Base-by-base conservation (phyloP, 2,113 vertebrate species). In the Cebidichthys violaceus region DNA sequence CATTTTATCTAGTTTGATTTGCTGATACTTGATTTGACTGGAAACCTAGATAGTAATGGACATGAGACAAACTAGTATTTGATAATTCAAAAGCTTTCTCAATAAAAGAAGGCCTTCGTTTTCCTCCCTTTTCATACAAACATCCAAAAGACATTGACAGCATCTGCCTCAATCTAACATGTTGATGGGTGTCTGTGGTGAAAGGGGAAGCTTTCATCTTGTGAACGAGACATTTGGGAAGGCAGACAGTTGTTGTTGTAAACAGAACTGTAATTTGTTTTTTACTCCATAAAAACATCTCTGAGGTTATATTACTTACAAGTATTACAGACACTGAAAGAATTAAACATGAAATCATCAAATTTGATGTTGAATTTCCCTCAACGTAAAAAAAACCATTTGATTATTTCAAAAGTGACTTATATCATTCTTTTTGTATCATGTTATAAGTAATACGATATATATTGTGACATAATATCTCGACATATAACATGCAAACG, bases 221-320 rank as follows among this genome's bases (percentile, higher is more conserved):
- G 13, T 15, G 3, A 4, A n/a, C 11, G 13, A 59, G 22, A 43
- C 29, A 50, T 31, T 67, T 31, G 14, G 67, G 24, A 4, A 17
- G 59, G 47, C 50, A 52, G 55, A 33, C 22, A 3, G 41, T 52
- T 35, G 24, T 35, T 70, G 67, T 45, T 20, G 14, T 69, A 55
- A 41, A 69, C n/a, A 18, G 4, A 14, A 2, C 1, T n/a, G 37
- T 27, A 47, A 75, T 35, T 71, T 10, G 9, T 41, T 39, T 64
- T 37, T 73, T 33, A 60, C 64, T 35, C 37, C 17, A 47, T 83
- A 59, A 57, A 82, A 41, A 69, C 37, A 45, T 29, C 22, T 57
- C 14, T 9, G 29, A 82, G 17, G 3, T 59, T 65, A 72, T 66
- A 55, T 69, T 54, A 37, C 41, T 62, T 54, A 9, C 1, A 54